Conservation (phyloP, 2,888 invertebrate genomes). For the Colostygia pectinataria region DNA sequence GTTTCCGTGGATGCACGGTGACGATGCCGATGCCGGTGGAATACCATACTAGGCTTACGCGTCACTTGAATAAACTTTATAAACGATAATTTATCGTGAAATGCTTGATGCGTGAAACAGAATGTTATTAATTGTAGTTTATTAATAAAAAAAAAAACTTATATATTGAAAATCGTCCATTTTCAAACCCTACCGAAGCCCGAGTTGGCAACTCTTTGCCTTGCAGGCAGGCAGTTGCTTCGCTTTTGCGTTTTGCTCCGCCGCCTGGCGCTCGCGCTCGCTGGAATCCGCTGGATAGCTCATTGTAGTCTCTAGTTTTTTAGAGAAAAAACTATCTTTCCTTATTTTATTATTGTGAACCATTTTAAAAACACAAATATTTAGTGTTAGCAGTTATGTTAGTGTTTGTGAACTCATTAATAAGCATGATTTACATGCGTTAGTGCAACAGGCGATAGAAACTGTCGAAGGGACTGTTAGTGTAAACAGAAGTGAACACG, state of each 20-base stretch:
- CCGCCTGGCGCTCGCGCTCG: slow-evolving; percentile 47
- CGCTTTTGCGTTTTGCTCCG: slow-evolving; percentile 41
- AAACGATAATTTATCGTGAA: too few relatives aligned
- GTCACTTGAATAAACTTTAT: too few relatives aligned
- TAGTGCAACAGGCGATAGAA: slow-evolving; percentile 76
- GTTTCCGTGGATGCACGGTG: too few relatives aligned
- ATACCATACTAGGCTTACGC: too few relatives aligned
- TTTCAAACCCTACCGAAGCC: too few relatives aligned
- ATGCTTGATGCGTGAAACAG: too few relatives aligned
- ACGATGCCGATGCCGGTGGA: too few relatives aligned
- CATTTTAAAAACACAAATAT: slow-evolving; percentile 23
- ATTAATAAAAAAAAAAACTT: too few relatives aligned
- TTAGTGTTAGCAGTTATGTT: slow-evolving; percentile 52
- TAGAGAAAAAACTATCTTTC: slow-evolving; percentile 38
- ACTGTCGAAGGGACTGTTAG: slow-evolving; percentile 61
- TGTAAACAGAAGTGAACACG: slow-evolving; percentile 68
- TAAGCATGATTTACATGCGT: slow-evolving; percentile 49
- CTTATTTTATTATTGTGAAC: slow-evolving; percentile 33
- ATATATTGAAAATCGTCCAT: too few relatives aligned
- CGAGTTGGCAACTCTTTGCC: slow-evolving; percentile 16
- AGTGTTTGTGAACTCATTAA: slow-evolving; percentile 47
- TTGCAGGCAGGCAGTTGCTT: too few relatives aligned
- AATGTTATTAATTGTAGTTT: too few relatives aligned
- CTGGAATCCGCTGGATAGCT: slow-evolving; percentile 41
- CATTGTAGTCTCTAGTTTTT: slow-evolving; percentile 41